Percentiles rank a stretch among this genome's conserved stretches.
Conservation (phyloP, 1,140 invertebrate genomes). For the Ips nitidus region DNA sequence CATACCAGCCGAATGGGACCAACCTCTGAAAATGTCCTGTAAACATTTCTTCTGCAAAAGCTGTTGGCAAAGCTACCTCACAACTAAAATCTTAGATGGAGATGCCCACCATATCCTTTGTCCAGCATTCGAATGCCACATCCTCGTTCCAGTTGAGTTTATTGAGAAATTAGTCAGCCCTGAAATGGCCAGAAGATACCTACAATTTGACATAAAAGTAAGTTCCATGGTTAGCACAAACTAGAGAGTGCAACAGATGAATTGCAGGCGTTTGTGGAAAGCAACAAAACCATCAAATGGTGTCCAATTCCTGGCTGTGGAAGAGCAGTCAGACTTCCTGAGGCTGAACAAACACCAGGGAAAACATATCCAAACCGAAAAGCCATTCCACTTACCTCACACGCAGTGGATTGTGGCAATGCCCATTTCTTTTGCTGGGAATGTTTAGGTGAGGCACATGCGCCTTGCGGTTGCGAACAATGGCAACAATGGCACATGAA, state of each 20-base stretch:
- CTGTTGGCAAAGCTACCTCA: conserved; percentile 72
- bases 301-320: conserved; percentile 72
- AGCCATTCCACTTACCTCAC: conserved; percentile 55
- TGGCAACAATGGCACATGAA: conserved; percentile 68
- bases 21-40: conserved; percentile 58
- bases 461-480: conserved; percentile 67
- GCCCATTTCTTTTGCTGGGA: conserved; percentile 77
- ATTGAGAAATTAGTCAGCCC: conserved; percentile 68
- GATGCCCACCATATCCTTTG: conserved; percentile 69
- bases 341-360: conserved; percentile 54
- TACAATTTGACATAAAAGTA: conserved; percentile 75
- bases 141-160: conserved; percentile 68
- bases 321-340: conserved; percentile 66
- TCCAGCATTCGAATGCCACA: conserved; percentile 66
- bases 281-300: conserved; percentile 74
- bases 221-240: conserved; percentile 6
- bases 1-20: conserved; percentile 48
- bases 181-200: conserved; percentile 67
- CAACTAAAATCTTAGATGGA: conserved; percentile 68
- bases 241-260: neutral
- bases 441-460: conserved; percentile 67
- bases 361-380: conserved; percentile 45
- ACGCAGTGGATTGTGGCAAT: conserved; percentile 73
- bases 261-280: conserved; percentile 70
- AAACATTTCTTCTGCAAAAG: conserved; percentile 64